Base-by-base conservation (phyloP, 1,140 invertebrate species). In the Chrysopa pallens region DNA sequence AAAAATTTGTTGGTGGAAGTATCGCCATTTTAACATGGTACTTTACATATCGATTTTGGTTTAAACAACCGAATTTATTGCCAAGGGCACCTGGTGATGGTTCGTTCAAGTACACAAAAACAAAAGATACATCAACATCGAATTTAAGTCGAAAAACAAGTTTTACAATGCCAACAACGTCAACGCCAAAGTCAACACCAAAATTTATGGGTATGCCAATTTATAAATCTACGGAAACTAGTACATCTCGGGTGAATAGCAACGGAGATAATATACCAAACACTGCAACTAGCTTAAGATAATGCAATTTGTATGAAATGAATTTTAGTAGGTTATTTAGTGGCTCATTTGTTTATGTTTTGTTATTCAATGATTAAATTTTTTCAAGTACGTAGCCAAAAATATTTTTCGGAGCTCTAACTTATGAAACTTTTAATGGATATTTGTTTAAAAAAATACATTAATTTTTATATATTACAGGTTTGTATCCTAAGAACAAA, bases 11-110 rank as follows among this genome's bases (percentile, higher is more conserved):
- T 6, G 92, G 85, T 46, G 85, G 86, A 11, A 66, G 81, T 12
- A 67, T 87, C 50, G 91, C 91, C 2, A 77, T 95, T 49, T 52
- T 81, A 6, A 82, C 81, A 17, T 97, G 93, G 93, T 94, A 84
- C 68, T 58, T 89, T 14, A 92, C 86, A 0, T 98, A 98, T 59
- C 70, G 77, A 46, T 70, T 82, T 44, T 84, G 84, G 76, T 95
- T 78, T 61, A 69, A 63, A 36, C 59, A 72, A 17, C 63, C 70
- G 8, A 68, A 65, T 40, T 49, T 72, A 14, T 57, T 76, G 31
- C 74, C 85, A 14, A 72, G 76, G 37, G 56, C 76, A 15, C 84
- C 86, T 9, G 86, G 84, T 6, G 76, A 78, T 51, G 85, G 84
- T 17, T 50, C 75, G 31, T 89, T 90, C 54, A 82, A 76, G 53